These are phyloP conservation scores for Xestoiulus laeticollis DNA, from an alignment of 2,888 invertebrate species.

Conservation along the genomic window DNA sequence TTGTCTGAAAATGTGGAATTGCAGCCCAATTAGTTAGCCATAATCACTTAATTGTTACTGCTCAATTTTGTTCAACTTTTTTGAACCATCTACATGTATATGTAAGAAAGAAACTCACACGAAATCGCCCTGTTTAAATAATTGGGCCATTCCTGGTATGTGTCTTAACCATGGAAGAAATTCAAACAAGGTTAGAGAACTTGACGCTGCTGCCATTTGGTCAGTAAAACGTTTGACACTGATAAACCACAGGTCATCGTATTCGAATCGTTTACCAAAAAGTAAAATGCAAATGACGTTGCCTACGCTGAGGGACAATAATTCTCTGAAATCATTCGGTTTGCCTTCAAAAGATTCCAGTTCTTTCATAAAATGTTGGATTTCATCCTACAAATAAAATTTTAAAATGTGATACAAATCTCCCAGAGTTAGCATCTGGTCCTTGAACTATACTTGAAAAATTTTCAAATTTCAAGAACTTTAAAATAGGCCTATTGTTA, in stretches of 20 bases:
- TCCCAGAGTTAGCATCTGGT: too few species aligned
- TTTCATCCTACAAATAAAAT: constrained; percentile 34
- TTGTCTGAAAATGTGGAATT: background rate
- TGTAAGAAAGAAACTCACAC: background rate
- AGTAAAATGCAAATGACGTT: constrained; percentile 42
- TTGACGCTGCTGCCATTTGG: background rate
- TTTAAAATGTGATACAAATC: background rate
- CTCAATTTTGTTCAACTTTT: too few species aligned
- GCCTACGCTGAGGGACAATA: constrained; percentile 24
- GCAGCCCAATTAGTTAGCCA: too few species aligned
- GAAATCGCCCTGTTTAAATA: background rate
- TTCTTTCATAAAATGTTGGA: constrained; percentile 50
- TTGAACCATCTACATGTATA: background rate
- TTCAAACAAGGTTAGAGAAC: background rate
- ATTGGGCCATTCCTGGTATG: background rate
- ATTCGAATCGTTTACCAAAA: constrained; percentile 45
- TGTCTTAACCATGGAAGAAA: constrained; percentile 51
- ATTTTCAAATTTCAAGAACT: too few species aligned
- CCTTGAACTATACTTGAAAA: too few species aligned
- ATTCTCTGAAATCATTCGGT: background rate
- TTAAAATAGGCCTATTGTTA: too few species aligned
- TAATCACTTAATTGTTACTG: too few species aligned
- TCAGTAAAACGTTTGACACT: background rate
- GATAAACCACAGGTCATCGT: constrained; percentile 46
- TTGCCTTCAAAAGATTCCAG: background rate